These are phyloP conservation scores for Psilopogon haemacephalus DNA, from an alignment of 2,113 vertebrate genomes.

Conservation along the genomic window DNA sequence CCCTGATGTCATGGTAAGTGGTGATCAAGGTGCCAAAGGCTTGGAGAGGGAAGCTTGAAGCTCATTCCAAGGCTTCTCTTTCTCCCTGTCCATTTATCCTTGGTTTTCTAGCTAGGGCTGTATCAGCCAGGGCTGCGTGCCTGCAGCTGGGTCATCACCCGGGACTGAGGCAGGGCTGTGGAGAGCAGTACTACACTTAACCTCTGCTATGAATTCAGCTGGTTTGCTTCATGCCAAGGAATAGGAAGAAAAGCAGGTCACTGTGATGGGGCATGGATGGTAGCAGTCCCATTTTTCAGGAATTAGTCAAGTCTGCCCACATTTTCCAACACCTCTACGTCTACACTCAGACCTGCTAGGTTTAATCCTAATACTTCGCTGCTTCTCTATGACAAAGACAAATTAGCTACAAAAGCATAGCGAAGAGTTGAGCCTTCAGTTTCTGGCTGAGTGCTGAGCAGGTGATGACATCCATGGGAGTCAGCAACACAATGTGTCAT, in stretches of 20 bases:
- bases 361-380: not conserved
- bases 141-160: not conserved
- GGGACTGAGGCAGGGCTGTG: not conserved
- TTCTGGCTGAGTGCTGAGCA: not conserved
- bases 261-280: not conserved
- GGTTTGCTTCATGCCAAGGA: not conserved
- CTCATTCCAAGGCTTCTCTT: not conserved
- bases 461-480: not conserved
- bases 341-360: not conserved
- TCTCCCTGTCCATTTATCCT: not conserved
- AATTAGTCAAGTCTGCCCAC: not conserved
- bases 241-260: not conserved
- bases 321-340: not conserved
- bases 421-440: not conserved
- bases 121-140: not conserved
- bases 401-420: not conserved
- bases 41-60: not conserved
- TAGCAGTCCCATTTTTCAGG: not conserved
- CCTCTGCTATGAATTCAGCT: not conserved
- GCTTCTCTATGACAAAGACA: not conserved
- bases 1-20: not conserved
- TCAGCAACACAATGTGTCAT: not conserved
- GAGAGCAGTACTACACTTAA: not conserved
- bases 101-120: not conserved
- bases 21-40: fast-evolving